A percentile compares a stretch with the other conserved stretches of the same genome.
Conservation (phyloP, 2,888 invertebrate species). For the Limnephilus rhombicus region DNA sequence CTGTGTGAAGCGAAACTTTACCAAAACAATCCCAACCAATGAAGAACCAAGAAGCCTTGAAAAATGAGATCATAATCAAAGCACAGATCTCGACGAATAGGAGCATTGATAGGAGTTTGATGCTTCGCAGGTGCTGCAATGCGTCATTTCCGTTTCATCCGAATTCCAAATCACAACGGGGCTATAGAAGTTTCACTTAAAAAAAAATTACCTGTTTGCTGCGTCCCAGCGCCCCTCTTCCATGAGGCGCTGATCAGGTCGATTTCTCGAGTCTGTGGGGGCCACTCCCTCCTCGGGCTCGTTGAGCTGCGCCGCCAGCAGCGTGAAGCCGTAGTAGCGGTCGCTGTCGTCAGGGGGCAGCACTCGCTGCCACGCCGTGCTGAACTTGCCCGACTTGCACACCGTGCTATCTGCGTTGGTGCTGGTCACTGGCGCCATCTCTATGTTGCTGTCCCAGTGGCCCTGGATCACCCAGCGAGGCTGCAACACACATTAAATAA, state of each 20-base stretch:
- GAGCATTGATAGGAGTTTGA: no score
- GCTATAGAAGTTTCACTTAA: no score
- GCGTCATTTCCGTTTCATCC: no score
- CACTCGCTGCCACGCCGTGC: constrained; percentile 91
- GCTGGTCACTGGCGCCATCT: constrained; percentile 92
- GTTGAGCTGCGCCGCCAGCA: constrained; percentile 97
- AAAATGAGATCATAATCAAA: no score
- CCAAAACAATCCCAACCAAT: no score
- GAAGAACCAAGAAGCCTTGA: no score
- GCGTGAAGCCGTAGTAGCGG: constrained; percentile 93
- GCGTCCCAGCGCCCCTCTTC: constrained; percentile 95
- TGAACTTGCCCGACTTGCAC: constrained; percentile 94
- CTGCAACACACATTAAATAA: constrained; percentile 73
- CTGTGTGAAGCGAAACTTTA: no score
- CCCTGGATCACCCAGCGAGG: constrained; percentile 88
- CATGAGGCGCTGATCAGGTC: constrained; percentile 99
- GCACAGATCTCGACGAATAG: no score
- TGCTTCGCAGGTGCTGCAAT: no score
- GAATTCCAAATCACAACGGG: no score
- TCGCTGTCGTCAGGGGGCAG: constrained; percentile 83
- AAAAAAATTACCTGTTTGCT: constrained; percentile 79
- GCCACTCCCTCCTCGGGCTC: constrained; percentile 95
- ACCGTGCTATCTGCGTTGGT: constrained; percentile 88
- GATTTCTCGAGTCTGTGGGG: constrained; percentile 93
- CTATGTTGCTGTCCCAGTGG: constrained; percentile 97